These are phyloP conservation scores for Chelonus formosanus DNA, from an alignment of 2,888 invertebrate genomes.

Conservation along the genomic window DNA sequence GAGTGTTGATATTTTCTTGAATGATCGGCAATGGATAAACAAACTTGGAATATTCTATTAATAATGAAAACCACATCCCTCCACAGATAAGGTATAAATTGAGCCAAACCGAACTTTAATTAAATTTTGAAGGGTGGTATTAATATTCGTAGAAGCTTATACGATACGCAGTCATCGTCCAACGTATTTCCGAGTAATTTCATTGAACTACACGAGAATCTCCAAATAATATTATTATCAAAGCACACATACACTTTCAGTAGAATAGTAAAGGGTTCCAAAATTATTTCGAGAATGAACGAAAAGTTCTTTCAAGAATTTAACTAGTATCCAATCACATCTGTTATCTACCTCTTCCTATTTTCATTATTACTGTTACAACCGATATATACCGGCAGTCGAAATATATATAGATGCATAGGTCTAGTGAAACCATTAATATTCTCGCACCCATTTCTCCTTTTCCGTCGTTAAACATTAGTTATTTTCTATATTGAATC, in stretches of 20 bases:
- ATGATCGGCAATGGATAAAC: slow-evolving; percentile 17
- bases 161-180: slow-evolving; percentile 27
- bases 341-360: background rate
- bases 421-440: slow-evolving; percentile 20
- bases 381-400: too few species aligned
- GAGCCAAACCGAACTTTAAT: slow-evolving; percentile 33
- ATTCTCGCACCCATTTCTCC: background rate
- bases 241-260: slow-evolving; percentile 35
- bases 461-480: too few species aligned
- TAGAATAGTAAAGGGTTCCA: slow-evolving; percentile 28
- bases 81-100: slow-evolving; percentile 32
- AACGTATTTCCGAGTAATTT: slow-evolving; percentile 36
- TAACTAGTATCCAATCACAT: background rate
- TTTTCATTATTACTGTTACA: too few species aligned
- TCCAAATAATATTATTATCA: slow-evolving; percentile 37
- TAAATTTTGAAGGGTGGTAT: slow-evolving; percentile 36
- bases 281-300: slow-evolving; percentile 26
- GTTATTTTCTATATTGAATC: too few species aligned
- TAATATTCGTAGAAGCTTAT: slow-evolving; percentile 31
- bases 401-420: too few species aligned
- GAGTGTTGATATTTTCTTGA: too few species aligned
- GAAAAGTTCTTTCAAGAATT: slow-evolving; percentile 1
- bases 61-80: slow-evolving; percentile 27
- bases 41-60: slow-evolving; percentile 28
- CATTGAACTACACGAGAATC: slow-evolving; percentile 24